Evolutionary conservation across 2,113 vertebrate genomes (phyloP), one percentile per base, ranked within the genome.

Genomic region (Chascanopsetta lugubris): DNA sequence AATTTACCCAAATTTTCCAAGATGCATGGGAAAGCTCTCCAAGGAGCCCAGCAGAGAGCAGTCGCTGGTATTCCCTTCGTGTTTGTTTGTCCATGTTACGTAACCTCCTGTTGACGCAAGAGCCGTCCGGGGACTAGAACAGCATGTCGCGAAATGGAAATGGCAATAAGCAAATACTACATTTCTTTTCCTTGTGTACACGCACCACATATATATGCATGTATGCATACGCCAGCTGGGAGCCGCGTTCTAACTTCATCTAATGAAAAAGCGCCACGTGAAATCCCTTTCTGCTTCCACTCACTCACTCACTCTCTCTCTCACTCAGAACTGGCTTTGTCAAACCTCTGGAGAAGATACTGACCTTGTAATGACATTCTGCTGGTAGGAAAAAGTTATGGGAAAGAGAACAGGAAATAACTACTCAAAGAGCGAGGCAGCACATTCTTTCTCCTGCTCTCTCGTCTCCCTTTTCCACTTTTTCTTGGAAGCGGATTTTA

Each of bases 1-100:
- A 72, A 77, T 82, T 76, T 84, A 76, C 54, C 71, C 69, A 43
- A 22, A 26, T 73, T 83, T 75, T 73, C 75, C 27, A 21, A 61
- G 64, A 83, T 63, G 67, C 24, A 56, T 83, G 74, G 77, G 81
- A 86, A 84, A 30, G 34, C 38, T 72, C 56, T 66, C 29, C 45
- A 2, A 63, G 26, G 50, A 78, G 49, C 56, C 30, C 25, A 75
- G 49, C 54, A 20, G n/a, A 47, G 36, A 43, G 66, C 22, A 9
- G 20, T 38, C 27, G 7, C 34, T 48, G 29, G 36, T 61, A 36
- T 26, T 25, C 69, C 59, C 49, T 68, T 65, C 29, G 50, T 54
- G 61, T 66, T 80, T 73, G 69, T 85, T 77, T 79, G 71, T 65
- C 34, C 62, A 17, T 50, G 69, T 79, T 79, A 65, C 51, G 58